A percentile compares a stretch with the other conserved stretches of the same genome.
These are phyloP conservation scores for Polyergus mexicanus DNA, from an alignment of 1,140 invertebrate genomes.

Conservation along the genomic window DNA sequence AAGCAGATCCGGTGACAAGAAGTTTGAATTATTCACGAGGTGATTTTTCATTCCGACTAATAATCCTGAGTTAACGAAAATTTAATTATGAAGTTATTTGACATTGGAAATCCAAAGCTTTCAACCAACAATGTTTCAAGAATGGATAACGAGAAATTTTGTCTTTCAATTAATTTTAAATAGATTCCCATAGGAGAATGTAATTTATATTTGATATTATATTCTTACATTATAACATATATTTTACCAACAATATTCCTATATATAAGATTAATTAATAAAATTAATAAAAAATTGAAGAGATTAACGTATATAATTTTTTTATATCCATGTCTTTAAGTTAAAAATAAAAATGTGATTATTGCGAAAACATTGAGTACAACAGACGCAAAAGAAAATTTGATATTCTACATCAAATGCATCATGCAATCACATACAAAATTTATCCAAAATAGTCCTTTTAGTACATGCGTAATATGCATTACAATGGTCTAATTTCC, in stretches of 20 bases:
- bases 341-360: background rate
- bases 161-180: constrained; percentile 19
- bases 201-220: constrained; percentile 14
- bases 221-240: constrained; percentile 1
- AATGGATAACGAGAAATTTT: background rate
- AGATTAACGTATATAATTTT: background rate
- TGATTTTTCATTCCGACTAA: constrained; percentile 56
- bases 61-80: constrained; percentile 47
- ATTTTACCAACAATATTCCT: background rate
- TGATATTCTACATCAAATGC: background rate
- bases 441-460: background rate
- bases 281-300: background rate
- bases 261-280: background rate
- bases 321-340: background rate
- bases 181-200: background rate
- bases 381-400: constrained; percentile 5
- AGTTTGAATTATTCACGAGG: constrained; percentile 61
- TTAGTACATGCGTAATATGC: background rate
- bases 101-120: constrained; percentile 33
- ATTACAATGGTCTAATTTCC: constrained; percentile 35
- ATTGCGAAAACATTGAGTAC: background rate
- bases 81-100: constrained; percentile 45
- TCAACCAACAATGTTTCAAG: background rate
- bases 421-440: background rate
- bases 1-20: constrained; percentile 54